These are phyloP conservation scores for Andrena haemorrhoa DNA, from an alignment of 2,888 invertebrate genomes.

Conservation along the genomic window DNA sequence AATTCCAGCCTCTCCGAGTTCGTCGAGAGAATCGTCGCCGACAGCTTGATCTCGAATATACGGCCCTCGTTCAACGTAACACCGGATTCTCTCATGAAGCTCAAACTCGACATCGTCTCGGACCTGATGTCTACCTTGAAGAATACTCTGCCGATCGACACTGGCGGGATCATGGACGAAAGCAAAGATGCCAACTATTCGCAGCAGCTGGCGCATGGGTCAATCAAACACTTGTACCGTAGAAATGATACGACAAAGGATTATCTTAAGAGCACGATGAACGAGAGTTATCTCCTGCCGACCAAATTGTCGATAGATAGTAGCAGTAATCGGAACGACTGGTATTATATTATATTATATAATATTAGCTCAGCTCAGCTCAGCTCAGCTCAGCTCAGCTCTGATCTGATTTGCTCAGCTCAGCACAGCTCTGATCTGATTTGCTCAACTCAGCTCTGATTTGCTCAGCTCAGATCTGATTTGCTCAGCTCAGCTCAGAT, in stretches of 20 bases:
- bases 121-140: conserved; percentile 75
- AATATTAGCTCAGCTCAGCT: no score
- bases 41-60: conserved; percentile 71
- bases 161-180: conserved; percentile 1
- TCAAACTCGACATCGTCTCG: conserved; percentile 72
- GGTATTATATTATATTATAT: conserved; percentile 47
- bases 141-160: conserved; percentile 61
- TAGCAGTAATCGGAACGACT: conserved; percentile 42
- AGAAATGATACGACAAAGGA: conserved; percentile 11
- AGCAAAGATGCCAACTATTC: conserved; percentile 22
- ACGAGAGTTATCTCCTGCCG: conserved; percentile 18
- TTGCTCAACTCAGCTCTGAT: no score
- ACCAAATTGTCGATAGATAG: not conserved
- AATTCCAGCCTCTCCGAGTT: conserved; percentile 63
- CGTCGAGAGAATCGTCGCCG: conserved; percentile 73
- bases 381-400: no score
- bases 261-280: conserved; percentile 8
- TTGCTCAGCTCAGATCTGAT: no score
- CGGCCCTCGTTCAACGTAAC: conserved; percentile 71
- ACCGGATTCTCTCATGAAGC: conserved; percentile 65
- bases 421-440: no score
- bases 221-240: not conserved
- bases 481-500: no score
- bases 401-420: no score
- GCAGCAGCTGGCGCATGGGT: not conserved